A percentile compares a stretch with the other conserved stretches of the same genome.
Evolutionary conservation across 2,113 vertebrate species (phyloP).

Genomic region (Channa maculata): DNA sequence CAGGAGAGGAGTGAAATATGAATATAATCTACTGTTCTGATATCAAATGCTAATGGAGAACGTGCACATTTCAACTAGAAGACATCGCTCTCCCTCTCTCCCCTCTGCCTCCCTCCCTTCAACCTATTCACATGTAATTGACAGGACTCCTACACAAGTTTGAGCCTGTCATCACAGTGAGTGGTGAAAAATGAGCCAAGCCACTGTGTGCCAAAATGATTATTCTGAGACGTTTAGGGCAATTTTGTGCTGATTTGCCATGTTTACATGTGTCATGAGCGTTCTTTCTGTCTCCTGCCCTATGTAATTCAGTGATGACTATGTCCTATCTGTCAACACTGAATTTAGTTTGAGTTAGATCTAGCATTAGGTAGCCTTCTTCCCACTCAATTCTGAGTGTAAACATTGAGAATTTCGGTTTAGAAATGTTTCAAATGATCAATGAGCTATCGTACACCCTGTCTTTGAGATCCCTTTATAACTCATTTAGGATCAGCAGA

Average conservation of each 20-base stretch:
- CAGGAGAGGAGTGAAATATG: conserved; percentile 44
- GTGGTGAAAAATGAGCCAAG: conserved; percentile 55
- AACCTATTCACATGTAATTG: conserved; percentile 62
- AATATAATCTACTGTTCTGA: conserved; percentile 59
- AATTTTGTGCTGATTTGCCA: conserved; percentile 37
- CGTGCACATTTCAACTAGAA: conserved; percentile 62
- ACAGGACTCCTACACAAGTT: conserved; percentile 72
- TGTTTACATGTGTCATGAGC: conserved; percentile 42
- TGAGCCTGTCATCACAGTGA: conserved; percentile 63
- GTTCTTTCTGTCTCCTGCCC: background rate
- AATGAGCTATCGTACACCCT: too few species aligned
- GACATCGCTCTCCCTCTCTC: background rate
- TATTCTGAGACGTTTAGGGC: conserved; percentile 46
- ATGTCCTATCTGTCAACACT: conserved; percentile 30
- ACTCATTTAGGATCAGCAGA: conserved; percentile 19
- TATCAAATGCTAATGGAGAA: conserved; percentile 66
- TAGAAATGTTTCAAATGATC: conserved; percentile 15
- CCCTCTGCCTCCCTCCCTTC: background rate
- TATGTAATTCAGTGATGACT: conserved; percentile 39
- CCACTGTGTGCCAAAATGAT: conserved; percentile 23
- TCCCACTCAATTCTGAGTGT: background rate
- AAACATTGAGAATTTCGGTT: conserved; percentile 26
- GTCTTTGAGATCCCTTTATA: conserved; percentile 1
- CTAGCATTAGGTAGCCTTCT: background rate
- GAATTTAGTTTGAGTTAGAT: conserved; percentile 1